Conservation (phyloP, 2,797 vertebrate genomes). For the Alosa sapidissima region DNA sequence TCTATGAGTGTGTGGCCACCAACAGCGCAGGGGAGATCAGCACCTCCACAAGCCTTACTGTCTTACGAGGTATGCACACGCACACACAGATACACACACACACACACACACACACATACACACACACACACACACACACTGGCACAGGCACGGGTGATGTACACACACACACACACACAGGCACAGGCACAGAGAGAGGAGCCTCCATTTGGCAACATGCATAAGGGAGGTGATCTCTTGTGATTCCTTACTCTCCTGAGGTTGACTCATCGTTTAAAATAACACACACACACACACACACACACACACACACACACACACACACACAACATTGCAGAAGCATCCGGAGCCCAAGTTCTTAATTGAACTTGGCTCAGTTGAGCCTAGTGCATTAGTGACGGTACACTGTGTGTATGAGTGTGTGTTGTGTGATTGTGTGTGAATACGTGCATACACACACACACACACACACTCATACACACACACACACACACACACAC, state of each 20-base stretch:
- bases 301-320: slow-evolving; percentile 25
- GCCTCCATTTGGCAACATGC: background rate
- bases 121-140: slow-evolving; percentile 29
- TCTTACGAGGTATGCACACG: slow-evolving; percentile 86
- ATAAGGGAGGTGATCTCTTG: slow-evolving; percentile 8
- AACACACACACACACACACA: background rate
- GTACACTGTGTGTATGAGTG: slow-evolving; percentile 5
- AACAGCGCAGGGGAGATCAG: slow-evolving; percentile 93
- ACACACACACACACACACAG: too few species aligned
- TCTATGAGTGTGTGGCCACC: slow-evolving; percentile 97
- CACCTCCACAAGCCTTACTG: slow-evolving; percentile 89
- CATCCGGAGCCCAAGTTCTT: slow-evolving; percentile 10
- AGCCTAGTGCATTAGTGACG: slow-evolving; percentile 31
- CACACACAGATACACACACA: slow-evolving; percentile 24
- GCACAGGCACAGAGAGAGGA: too few species aligned
- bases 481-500: background rate
- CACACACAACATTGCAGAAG: background rate
- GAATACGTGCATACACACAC: background rate
- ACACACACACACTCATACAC: too few species aligned
- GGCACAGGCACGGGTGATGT: background rate
- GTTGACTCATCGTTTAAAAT: slow-evolving; percentile 18
- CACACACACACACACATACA: slow-evolving; percentile 27
- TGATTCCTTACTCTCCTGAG: background rate
- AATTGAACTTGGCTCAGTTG: slow-evolving; percentile 49
- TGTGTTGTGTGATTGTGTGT: background rate